Evolutionary conservation across 1,140 invertebrate species (phyloP), one percentile per base, ranked within the genome.

Genomic region (Drosophila obscura): DNA sequence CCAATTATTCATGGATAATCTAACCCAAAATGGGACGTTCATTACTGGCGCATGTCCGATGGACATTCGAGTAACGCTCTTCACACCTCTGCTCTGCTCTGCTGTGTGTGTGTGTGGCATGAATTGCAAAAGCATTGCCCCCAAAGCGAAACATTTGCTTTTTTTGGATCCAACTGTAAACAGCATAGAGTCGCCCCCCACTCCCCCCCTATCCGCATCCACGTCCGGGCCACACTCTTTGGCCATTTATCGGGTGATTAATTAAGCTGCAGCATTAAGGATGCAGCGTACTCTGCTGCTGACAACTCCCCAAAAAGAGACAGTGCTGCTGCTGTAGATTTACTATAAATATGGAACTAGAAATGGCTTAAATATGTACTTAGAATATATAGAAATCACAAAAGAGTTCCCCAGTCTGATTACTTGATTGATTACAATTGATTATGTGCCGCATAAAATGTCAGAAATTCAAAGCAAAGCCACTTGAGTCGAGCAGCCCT

Each of bases 1-100:
- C 79, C 90, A 90, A 89, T 91, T 91, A 91, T 87, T 91, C 77
- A 91, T 80, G 90, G 90, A 87, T 88, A 91, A 91, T 91, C 84
- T 91, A 91, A 90, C 85, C 90, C 80, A 71, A 80, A 91, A 91
- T 91, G 90, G 90, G 90, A 91, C 90, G 80, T 91, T 91, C 91
- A 91, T 91, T 91, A 90, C 90, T 65, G 56, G 79, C 78, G 82
- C 82, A 83, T 88, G 83, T 87, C 82, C 83, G 52, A 69, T 39
- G 35, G 83, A 51, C 83, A 85, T 67, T 64, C 64, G 11, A 1
- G 39, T 16, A 26, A 19, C 16, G 4, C 61, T 5, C 26, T 22
- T n/a, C 24, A 2, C 49, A 15, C 15, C 26, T 11, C 26, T 13
- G 26, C 26, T 15, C n/a, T 24, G 22, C 43, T 48, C 24, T 15